These are phyloP conservation scores for Blera fallax DNA, from an alignment of 2,888 invertebrate species.

Conservation along the genomic window DNA sequence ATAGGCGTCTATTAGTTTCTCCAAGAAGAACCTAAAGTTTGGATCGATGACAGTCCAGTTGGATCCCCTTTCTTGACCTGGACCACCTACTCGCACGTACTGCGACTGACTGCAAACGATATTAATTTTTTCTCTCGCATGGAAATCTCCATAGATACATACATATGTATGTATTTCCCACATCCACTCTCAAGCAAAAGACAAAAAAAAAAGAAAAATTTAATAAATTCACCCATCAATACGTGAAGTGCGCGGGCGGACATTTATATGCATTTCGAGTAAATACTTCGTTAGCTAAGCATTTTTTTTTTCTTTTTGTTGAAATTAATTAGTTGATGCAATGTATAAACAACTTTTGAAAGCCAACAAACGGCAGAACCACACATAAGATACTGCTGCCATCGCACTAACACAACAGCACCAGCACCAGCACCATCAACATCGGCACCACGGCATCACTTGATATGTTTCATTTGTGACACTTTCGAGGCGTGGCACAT, in stretches of 20 bases:
- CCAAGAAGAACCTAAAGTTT: no score
- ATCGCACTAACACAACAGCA: not conserved
- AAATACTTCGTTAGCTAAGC: constrained; percentile 11
- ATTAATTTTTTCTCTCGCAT: no score
- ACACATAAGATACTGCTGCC: not conserved
- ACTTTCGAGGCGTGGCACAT: constrained; percentile 70
- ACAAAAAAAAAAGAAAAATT: no score
- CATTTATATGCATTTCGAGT: constrained; percentile 20
- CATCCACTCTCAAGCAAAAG: not conserved
- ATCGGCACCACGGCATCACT: constrained; percentile 33
- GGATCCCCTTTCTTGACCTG: no score
- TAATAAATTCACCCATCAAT: constrained; percentile 1
- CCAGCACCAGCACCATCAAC: not conserved
- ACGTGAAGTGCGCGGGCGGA: constrained; percentile 8
- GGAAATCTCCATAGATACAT: no score
- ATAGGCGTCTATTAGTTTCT: no score
- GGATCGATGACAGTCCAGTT: no score
- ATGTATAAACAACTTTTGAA: constrained; percentile 28
- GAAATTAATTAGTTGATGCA: constrained; percentile 29
- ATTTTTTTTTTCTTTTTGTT: not conserved
- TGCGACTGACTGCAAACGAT: no score
- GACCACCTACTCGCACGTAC: no score
- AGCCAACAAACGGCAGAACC: not conserved
- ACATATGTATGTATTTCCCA: no score
- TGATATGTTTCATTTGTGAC: constrained; percentile 70